A percentile compares a stretch with the other conserved stretches of the same genome.
Evolutionary conservation across 2,797 vertebrate species (phyloP).

Genomic region (Diplodus sargus): DNA sequence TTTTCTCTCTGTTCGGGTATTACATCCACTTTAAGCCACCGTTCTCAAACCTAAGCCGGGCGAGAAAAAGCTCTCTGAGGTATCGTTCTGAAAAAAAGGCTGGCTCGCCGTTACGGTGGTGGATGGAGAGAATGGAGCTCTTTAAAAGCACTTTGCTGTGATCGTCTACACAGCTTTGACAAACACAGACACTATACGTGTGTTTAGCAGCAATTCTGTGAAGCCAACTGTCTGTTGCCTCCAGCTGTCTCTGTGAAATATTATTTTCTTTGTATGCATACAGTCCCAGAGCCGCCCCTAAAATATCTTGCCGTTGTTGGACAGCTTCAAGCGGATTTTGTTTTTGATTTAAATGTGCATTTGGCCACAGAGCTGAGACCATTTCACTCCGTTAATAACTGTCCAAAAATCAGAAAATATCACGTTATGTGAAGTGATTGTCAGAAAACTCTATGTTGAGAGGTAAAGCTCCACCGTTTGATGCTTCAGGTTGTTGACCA

Average conservation of each 20-base stretch:
- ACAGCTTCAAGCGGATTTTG: background rate
- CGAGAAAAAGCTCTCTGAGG: slow-evolving; percentile 30
- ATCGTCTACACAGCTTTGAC: background rate
- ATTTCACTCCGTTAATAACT: no score
- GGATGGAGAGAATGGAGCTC: background rate
- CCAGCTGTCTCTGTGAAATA: background rate
- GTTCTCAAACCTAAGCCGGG: slow-evolving; percentile 10
- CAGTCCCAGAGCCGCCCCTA: no score
- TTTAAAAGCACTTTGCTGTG: background rate
- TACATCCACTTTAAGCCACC: slow-evolving; percentile 33
- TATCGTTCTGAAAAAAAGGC: slow-evolving; percentile 19
- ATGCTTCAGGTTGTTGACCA: no score
- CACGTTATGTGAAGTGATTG: no score
- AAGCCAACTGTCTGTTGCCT: background rate
- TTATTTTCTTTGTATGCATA: background rate
- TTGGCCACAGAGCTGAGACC: background rate
- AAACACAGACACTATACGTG: background rate
- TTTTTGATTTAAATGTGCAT: background rate
- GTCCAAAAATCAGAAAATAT: no score
- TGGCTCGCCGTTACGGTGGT: background rate
- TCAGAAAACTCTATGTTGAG: no score
- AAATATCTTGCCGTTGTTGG: background rate
- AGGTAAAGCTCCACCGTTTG: no score
- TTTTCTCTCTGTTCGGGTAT: slow-evolving; percentile 31
- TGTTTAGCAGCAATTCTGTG: background rate